Evolutionary conservation across 2,888 invertebrate species (phyloP).

Genomic region (Scaptomyza polygonia): DNA sequence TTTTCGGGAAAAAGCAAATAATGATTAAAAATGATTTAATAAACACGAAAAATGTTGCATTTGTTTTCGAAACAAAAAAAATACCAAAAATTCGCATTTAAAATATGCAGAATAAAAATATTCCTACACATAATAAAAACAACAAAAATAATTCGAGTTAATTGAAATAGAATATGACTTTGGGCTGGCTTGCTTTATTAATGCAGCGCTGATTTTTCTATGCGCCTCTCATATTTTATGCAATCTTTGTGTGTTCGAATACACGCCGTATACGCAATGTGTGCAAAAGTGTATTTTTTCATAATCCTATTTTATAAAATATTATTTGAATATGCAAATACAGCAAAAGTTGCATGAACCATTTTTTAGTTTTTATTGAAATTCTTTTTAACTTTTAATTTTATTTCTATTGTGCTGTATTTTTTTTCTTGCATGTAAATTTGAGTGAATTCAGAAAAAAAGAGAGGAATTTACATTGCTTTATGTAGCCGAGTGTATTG

Average conservation of each 20-base stretch:
- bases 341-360: slow-evolving; percentile 30
- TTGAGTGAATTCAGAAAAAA: slow-evolving; percentile 30
- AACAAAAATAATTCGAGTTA: slow-evolving; percentile 25
- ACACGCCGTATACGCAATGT: slow-evolving; percentile 21
- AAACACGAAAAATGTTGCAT: no score
- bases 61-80: no score
- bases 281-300: slow-evolving; percentile 18
- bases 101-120: slow-evolving; percentile 40
- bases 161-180: slow-evolving; percentile 51
- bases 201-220: slow-evolving; percentile 52
- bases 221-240: slow-evolving; percentile 39
- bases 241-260: slow-evolving; percentile 21
- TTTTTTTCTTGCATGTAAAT: slow-evolving; percentile 47
- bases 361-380: slow-evolving; percentile 26
- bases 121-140: slow-evolving; percentile 1
- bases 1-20: slow-evolving; percentile 33
- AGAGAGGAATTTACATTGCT: slow-evolving; percentile 36
- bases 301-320: slow-evolving; percentile 35
- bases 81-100: no score
- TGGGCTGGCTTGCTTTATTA: slow-evolving; percentile 30
- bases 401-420: slow-evolving; percentile 27
- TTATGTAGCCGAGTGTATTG: slow-evolving; percentile 55
- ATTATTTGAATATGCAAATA: slow-evolving; percentile 79
- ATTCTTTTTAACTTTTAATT: slow-evolving; percentile 38
- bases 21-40: no score